Evolutionary conservation across 2,888 invertebrate species (phyloP).

Genomic region (Cephus runcator): DNA sequence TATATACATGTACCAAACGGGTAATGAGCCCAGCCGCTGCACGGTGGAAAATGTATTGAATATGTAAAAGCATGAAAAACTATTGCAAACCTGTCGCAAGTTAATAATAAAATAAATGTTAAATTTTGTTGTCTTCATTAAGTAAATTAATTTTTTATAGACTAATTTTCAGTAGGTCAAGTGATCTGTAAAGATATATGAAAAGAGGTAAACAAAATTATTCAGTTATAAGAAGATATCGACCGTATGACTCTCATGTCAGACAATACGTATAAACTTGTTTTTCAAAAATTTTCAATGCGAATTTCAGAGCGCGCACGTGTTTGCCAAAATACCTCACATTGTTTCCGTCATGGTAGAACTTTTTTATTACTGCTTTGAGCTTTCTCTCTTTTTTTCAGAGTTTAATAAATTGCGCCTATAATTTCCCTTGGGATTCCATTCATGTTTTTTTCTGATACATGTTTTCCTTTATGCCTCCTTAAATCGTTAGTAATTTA

Average conservation of each 20-base stretch:
- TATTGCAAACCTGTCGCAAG: too few relatives aligned
- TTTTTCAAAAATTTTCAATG: not conserved
- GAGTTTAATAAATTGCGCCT: not conserved
- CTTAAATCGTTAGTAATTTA: not conserved
- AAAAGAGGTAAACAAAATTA: not conserved
- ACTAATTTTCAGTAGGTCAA: not conserved
- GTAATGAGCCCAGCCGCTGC: too few relatives aligned
- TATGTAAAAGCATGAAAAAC: too few relatives aligned
- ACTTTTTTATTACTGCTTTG: not conserved
- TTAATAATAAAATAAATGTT: too few relatives aligned
- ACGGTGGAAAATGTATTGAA: too few relatives aligned
- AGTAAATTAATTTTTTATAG: too few relatives aligned
- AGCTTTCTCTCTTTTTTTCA: not conserved
- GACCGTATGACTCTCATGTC: not conserved
- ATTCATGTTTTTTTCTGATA: not conserved
- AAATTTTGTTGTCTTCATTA: too few relatives aligned
- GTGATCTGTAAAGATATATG: not conserved
- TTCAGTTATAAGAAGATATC: not conserved
- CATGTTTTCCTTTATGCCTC: not conserved
- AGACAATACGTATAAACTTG: not conserved
- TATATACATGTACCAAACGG: too few relatives aligned
- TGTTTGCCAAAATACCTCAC: not conserved
- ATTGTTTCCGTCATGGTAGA: not conserved
- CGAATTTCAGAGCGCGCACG: not conserved
- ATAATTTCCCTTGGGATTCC: not conserved